A percentile compares a stretch with the other conserved stretches of the same genome.
These are phyloP conservation scores for Catharus bicknelli DNA, from an alignment of 2,113 vertebrate species.

Conservation along the genomic window DNA sequence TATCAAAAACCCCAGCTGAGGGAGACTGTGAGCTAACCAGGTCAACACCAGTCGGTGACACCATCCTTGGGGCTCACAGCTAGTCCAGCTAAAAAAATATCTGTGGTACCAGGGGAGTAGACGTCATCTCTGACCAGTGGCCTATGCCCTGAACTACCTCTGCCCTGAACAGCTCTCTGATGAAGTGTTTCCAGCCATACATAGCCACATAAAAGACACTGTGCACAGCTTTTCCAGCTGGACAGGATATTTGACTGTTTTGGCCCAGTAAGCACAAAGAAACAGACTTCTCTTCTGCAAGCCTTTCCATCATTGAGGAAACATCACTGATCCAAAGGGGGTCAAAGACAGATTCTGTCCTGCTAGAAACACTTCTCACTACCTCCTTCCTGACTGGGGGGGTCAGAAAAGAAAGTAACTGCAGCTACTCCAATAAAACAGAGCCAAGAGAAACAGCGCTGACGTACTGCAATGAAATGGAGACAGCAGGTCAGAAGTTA, in stretches of 20 bases:
- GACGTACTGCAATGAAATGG: neutral
- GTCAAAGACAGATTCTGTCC: neutral
- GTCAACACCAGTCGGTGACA: neutral
- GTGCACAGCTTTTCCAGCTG: neutral
- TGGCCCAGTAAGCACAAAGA: neutral
- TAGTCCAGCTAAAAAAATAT: neutral
- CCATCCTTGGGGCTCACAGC: neutral
- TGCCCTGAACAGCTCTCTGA: neutral
- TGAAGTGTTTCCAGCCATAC: neutral
- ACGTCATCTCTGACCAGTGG: accelerated
- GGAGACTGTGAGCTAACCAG: neutral
- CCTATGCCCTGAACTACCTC: neutral
- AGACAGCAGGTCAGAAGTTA: neutral
- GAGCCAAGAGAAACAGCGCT: neutral
- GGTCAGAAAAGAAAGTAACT: neutral
- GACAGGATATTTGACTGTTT: neutral
- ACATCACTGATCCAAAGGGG: neutral
- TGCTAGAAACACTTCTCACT: neutral
- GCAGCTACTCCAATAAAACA: accelerated
- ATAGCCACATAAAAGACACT: neutral
- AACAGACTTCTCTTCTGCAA: neutral
- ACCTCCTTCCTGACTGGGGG: neutral
- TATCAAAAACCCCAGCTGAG: neutral
- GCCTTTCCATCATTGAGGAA: neutral
- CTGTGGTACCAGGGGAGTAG: neutral